phyloP scores from a whole-genome alignment of 2,113 vertebrate species.

The Hiodon tergisus region DNA sequence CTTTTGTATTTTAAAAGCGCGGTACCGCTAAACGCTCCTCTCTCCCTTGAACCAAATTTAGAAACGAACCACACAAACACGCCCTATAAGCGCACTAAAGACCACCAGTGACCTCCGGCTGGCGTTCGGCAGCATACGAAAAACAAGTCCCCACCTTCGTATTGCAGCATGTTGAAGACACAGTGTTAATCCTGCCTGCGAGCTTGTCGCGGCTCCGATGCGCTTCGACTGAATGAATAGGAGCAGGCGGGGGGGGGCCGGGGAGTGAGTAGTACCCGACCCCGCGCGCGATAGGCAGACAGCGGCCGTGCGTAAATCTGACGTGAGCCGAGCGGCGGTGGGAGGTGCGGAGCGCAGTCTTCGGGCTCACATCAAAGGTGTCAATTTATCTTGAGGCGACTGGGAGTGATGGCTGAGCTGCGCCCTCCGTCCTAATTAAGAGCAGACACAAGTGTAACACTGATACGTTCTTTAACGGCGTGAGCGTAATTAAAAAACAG shows the following conservation, averaged over 20 bases:
- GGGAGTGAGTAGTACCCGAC: constrained; percentile 57
- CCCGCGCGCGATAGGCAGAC: constrained; percentile 70
- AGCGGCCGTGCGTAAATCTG: constrained; percentile 74
- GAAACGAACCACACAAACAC: neutral
- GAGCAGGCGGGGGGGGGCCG: constrained; percentile 48
- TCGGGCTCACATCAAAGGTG: no score
- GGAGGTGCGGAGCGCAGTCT: constrained; percentile 48
- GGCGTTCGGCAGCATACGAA: neutral
- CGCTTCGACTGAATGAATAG: constrained; percentile 30
- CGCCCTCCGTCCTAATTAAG: no score
- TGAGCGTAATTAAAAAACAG: no score
- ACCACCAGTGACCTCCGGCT: neutral
- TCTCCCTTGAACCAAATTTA: neutral
- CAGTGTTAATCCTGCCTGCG: constrained; percentile 15
- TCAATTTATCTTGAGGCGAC: no score
- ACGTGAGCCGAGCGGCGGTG: constrained; percentile 72
- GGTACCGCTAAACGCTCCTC: neutral
- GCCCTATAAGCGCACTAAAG: neutral
- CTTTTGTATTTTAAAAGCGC: neutral
- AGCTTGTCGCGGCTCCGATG: constrained; percentile 1
- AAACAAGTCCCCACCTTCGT: constrained; percentile 68
- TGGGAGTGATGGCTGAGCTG: no score
- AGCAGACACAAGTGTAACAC: no score
- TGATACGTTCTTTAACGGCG: no score
- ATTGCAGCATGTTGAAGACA: constrained; percentile 69